phyloP scores from a whole-genome alignment of 2,113 vertebrate genomes.

The Chrysemys picta region DNA sequence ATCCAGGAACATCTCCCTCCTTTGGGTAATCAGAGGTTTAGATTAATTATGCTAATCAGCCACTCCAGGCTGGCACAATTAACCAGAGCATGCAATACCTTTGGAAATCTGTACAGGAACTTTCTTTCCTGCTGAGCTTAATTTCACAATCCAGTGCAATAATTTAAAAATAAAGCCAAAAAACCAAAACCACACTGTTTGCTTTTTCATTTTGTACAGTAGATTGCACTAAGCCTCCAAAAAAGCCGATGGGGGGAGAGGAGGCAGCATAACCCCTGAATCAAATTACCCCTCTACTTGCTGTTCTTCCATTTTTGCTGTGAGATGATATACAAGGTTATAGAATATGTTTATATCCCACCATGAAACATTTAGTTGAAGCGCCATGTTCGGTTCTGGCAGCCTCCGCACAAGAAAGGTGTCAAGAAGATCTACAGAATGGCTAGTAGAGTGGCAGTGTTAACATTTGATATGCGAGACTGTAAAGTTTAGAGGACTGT shows the following conservation, averaged over 20 bases:
- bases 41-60: slow-evolving; percentile 77
- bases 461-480: background rate
- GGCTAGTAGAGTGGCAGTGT: accelerated
- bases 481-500: background rate
- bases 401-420: background rate
- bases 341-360: background rate
- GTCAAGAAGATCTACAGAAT: background rate
- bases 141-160: slow-evolving; percentile 60
- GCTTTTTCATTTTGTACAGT: background rate
- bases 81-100: slow-evolving; percentile 51
- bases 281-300: background rate
- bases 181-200: background rate
- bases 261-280: background rate
- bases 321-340: background rate
- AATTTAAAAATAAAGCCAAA: slow-evolving; percentile 15
- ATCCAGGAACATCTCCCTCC: slow-evolving; percentile 57
- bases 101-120: slow-evolving; percentile 57
- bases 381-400: background rate
- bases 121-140: slow-evolving; percentile 65
- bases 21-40: slow-evolving; percentile 72
- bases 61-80: slow-evolving; percentile 72
- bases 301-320: background rate
- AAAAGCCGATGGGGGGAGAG: background rate
- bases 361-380: background rate
- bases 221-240: background rate